Evolutionary conservation across 92 coral and sea anemone species (phyloP).

Genomic region (Umimayanthus kanabou): DNA sequence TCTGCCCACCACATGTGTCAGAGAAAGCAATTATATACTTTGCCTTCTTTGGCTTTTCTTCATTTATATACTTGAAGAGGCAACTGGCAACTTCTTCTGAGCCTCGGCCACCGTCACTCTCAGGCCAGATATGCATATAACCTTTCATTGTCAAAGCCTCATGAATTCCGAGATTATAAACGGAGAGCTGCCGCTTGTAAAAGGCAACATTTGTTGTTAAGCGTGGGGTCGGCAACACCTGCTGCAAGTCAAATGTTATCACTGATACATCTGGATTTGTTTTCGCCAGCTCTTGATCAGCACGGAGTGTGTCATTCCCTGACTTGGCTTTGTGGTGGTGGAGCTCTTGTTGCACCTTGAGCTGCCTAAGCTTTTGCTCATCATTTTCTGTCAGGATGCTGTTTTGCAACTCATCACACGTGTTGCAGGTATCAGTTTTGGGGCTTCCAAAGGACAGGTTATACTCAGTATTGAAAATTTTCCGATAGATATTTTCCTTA

Average conservation of each 20-base stretch:
- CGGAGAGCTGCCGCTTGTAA: conserved; percentile 49
- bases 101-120: conserved; percentile 43
- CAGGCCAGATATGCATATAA: conserved; percentile 50
- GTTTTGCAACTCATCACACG: conserved; percentile 23
- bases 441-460: conserved; percentile 52
- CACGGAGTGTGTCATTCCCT: conserved; percentile 31
- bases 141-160: background rate
- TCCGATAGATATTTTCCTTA: conserved; percentile 50
- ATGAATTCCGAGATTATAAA: conserved; percentile 32
- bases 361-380: conserved; percentile 31
- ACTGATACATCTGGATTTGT: conserved; percentile 23
- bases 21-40: conserved; percentile 42
- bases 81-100: conserved; percentile 47
- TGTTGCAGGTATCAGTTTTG: conserved; percentile 52
- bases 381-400: conserved; percentile 42
- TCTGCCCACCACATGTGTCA: conserved; percentile 43
- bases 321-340: conserved; percentile 39
- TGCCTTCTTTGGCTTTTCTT: conserved; percentile 23
- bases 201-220: conserved; percentile 19
- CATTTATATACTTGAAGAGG: conserved; percentile 13
- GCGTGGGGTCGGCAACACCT: conserved; percentile 30
- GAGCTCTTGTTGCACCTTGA: conserved; percentile 30
- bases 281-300: conserved; percentile 38
- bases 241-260: conserved; percentile 54
- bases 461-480: conserved; percentile 46